Percentiles rank a stretch among this genome's conserved stretches.
Evolutionary conservation across 2,113 vertebrate genomes (phyloP).

Genomic region (Gnathonemus longibarbis): DNA sequence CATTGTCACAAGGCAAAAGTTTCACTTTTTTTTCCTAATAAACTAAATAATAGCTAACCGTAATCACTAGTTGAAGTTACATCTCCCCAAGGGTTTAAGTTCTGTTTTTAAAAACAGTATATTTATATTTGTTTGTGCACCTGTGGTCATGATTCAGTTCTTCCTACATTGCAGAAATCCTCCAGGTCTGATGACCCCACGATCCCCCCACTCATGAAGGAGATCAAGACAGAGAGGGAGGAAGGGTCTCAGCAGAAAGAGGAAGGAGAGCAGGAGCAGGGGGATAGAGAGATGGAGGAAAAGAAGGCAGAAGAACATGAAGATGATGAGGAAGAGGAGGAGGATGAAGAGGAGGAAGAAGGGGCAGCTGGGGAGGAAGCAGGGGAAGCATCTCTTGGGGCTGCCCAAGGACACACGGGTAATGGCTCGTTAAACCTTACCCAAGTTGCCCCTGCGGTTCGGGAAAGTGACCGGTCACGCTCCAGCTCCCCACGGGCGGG

Average conservation of each 20-base stretch:
- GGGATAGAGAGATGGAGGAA: constrained; percentile 36
- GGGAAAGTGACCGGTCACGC: constrained; percentile 71
- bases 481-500: constrained; percentile 75
- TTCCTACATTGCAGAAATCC: constrained; percentile 64
- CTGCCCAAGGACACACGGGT: constrained; percentile 35
- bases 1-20: background rate
- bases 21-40: background rate
- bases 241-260: constrained; percentile 52
- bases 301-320: constrained; percentile 31
- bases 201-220: constrained; percentile 65
- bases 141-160: background rate
- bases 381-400: constrained; percentile 28
- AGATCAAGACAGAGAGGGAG: constrained; percentile 80
- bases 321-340: constrained; percentile 34
- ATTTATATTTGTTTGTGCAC: background rate
- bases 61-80: background rate
- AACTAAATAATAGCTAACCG: background rate
- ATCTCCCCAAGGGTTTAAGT: background rate
- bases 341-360: constrained; percentile 28
- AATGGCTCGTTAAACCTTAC: constrained; percentile 30
- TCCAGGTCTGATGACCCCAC: constrained; percentile 70
- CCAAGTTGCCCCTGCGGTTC: constrained; percentile 51
- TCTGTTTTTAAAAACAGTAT: background rate
- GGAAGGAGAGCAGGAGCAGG: constrained; percentile 40
- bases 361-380: background rate